Base-by-base conservation (phyloP, 2,113 vertebrate species). In the Grantiella picta region DNA sequence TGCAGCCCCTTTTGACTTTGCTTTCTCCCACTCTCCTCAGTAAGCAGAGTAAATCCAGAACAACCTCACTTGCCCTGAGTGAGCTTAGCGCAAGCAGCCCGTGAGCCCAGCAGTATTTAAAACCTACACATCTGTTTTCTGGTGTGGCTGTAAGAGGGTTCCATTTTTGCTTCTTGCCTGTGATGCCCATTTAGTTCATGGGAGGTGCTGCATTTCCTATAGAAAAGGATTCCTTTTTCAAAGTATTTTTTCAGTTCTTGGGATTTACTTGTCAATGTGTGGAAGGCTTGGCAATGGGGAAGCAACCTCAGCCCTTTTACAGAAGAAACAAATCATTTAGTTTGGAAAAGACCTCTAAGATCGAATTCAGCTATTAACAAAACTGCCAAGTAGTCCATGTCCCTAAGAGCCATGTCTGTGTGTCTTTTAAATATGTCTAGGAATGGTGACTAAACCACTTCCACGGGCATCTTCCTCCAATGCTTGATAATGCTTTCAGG, bases 361-460 rank as follows among this genome's bases (percentile, higher is more conserved):
- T 45, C 0, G 1, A 64, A 44, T 64, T 38, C 45, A 75, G 20
- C 24, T 1, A 1, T 36, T 20, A 54, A 24, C 7, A 18, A 14
- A 31, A 22, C 35, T 69, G 27, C 14, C 10, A 60, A 20, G 24
- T 40, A 22, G 40, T 19, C 23, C 7, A 2, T 69, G 40, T 15
- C 36, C 11, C 5, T 7, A 29, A 50, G 33, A 4, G 4, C 57
- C 12, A 2, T 7, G 9, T 88, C 29, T 84, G 3, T 22, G 5
- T 0, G 4, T 65, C 20, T 38, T 61, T 71, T 47, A 31, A 56
- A 42, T 56, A 19, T 27, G 7, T 47, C 7, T n/a, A n/a, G 83
- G 56, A 45, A 22, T 40, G 33, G 45, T 45, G 57, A 45, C 45
- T 75, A 29, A 7, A 16, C 16, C 18, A 22, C 50, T 68, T 86